Conservation (phyloP, 1,140 invertebrate species). For the Leguminivora glycinivorella region DNA sequence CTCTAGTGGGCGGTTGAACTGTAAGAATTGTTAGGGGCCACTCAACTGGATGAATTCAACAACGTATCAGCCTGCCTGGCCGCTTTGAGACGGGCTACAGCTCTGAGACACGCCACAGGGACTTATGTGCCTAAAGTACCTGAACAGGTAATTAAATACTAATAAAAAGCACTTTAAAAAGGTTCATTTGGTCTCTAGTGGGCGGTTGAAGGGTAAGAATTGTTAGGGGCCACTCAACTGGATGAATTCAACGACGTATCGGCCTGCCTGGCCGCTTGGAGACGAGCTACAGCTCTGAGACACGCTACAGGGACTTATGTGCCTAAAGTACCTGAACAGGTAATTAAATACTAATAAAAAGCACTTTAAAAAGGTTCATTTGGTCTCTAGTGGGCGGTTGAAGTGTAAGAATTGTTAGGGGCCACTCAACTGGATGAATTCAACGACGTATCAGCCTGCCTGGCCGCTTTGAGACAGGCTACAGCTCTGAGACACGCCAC, state of each 20-base stretch:
- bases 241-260: constrained; percentile 89
- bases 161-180: too few relatives aligned
- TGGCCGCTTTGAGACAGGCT: constrained; percentile 85
- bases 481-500: constrained; percentile 72
- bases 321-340: constrained; percentile 1
- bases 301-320: constrained; percentile 39
- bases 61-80: constrained; percentile 82
- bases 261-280: constrained; percentile 84
- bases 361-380: too few relatives aligned
- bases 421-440: constrained; percentile 91
- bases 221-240: constrained; percentile 90
- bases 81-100: constrained; percentile 85
- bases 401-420: constrained; percentile 91
- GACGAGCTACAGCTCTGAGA: constrained; percentile 80
- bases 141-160: background rate
- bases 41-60: constrained; percentile 90
- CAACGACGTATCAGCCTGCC: constrained; percentile 83
- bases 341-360: constrained; percentile 25
- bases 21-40: constrained; percentile 90
- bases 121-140: constrained; percentile 16
- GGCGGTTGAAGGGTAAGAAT: too few relatives aligned
- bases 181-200: too few relatives aligned
- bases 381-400: constrained; percentile 83
- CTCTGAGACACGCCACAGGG: constrained; percentile 64
- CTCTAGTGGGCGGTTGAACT: constrained; percentile 88